Evolutionary conservation across 2,113 vertebrate genomes (phyloP).

Genomic region (Oncorhynchus mykiss): DNA sequence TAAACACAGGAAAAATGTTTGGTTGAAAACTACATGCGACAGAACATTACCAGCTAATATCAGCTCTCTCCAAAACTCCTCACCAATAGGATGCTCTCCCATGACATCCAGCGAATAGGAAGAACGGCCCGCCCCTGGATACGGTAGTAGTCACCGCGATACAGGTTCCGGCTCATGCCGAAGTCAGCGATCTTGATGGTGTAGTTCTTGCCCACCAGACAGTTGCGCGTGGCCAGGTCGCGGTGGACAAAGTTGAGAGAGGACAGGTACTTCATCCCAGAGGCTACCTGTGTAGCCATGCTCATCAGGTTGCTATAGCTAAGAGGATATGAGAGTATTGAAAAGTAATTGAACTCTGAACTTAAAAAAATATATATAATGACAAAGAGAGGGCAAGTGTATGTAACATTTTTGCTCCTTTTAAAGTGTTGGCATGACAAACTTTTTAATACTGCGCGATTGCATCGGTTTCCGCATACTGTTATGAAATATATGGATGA

Average conservation of each 20-base stretch:
- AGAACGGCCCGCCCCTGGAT: conserved; percentile 96
- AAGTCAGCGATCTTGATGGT: conserved; percentile 99
- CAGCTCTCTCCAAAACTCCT: conserved; percentile 3
- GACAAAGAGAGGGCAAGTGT: neutral
- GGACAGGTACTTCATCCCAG: conserved; percentile 96
- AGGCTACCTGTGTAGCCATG: conserved; percentile 92
- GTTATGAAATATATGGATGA: too few relatives aligned
- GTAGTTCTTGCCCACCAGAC: conserved; percentile 90
- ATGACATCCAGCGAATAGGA: conserved; percentile 99
- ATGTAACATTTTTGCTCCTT: neutral
- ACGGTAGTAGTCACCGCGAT: conserved; percentile 95
- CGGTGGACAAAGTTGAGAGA: conserved; percentile 97
- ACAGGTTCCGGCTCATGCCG: conserved; percentile 97
- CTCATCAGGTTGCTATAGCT: conserved; percentile 82
- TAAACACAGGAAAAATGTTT: neutral
- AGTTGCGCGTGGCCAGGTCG: conserved; percentile 95
- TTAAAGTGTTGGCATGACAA: too few relatives aligned
- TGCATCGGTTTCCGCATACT: too few relatives aligned
- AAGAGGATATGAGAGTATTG: conserved; percentile 8
- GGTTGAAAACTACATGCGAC: too few relatives aligned
- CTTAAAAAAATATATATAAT: neutral
- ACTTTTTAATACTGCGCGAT: too few relatives aligned
- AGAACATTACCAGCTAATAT: neutral
- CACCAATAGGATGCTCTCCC: conserved; percentile 97
- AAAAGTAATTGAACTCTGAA: too few relatives aligned